A percentile compares a stretch with the other conserved stretches of the same genome.
These are phyloP conservation scores for Chymomyza costata DNA, from an alignment of 1,140 invertebrate species.

Conservation along the genomic window DNA sequence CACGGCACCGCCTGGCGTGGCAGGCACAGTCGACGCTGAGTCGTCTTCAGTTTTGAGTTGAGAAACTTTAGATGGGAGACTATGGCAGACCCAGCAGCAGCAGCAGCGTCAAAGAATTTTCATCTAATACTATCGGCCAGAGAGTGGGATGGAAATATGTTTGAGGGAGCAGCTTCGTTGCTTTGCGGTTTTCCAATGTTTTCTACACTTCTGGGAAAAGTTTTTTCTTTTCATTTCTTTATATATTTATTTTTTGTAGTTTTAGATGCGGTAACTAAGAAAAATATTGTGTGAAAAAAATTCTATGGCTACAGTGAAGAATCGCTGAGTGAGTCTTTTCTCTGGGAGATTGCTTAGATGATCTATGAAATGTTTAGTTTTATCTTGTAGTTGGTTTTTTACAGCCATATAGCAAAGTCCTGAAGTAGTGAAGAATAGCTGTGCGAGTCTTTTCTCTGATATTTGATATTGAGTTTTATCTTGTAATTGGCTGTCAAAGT, in stretches of 20 bases:
- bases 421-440: too few relatives aligned
- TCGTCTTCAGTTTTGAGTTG: slow-evolving; percentile 40
- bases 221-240: slow-evolving; percentile 51
- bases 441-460: too few relatives aligned
- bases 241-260: slow-evolving; percentile 37
- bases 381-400: too few relatives aligned
- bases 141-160: slow-evolving; percentile 66
- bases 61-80: slow-evolving; percentile 62
- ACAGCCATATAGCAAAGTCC: too few relatives aligned
- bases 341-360: too few relatives aligned
- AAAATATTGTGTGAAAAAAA: slow-evolving; percentile 48
- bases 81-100: slow-evolving; percentile 2
- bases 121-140: slow-evolving; percentile 51
- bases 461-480: too few relatives aligned
- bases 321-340: too few relatives aligned
- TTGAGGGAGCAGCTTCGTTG: too few relatives aligned
- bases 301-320: neutral
- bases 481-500: too few relatives aligned
- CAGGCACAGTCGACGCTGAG: slow-evolving; percentile 16
- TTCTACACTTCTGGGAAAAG: slow-evolving; percentile 27
- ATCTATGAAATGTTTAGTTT: too few relatives aligned
- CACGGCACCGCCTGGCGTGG: slow-evolving; percentile 51
- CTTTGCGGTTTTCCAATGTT: slow-evolving; percentile 56
- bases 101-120: slow-evolving; percentile 46
- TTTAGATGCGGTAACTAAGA: slow-evolving; percentile 41